phyloP scores from a whole-genome alignment of 53 echinoderm and acorn worm species.

The Crossaster papposus region DNA sequence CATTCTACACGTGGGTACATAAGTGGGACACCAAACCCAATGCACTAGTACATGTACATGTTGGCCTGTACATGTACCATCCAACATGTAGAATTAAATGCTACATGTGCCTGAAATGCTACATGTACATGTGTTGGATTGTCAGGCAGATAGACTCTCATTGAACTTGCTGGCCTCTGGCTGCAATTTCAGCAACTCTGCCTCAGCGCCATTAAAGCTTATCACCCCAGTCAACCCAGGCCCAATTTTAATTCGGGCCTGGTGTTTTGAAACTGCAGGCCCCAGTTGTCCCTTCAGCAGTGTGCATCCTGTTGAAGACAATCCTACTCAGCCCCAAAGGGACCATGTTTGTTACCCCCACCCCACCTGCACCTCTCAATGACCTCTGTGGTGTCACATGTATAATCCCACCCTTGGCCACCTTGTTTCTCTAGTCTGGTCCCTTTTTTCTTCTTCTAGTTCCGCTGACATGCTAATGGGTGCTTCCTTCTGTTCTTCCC shows the following conservation, averaged over 20 bases:
- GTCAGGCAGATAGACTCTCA: too few relatives aligned
- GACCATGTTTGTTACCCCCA: not conserved
- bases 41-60: too few relatives aligned
- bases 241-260: not conserved
- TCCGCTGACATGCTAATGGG: constrained; percentile 18
- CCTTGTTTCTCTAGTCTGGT: not conserved
- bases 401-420: not conserved
- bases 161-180: too few relatives aligned
- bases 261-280: not conserved
- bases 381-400: not conserved
- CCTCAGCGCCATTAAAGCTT: too few relatives aligned
- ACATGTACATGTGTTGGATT: too few relatives aligned
- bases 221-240: not conserved
- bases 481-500: constrained; percentile 36
- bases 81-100: too few relatives aligned
- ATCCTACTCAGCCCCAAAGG: too few relatives aligned
- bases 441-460: constrained; percentile 4
- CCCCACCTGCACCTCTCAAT: not conserved
- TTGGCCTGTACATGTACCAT: too few relatives aligned
- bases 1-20: too few relatives aligned
- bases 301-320: not conserved
- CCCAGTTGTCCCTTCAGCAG: not conserved
- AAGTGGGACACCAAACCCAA: too few relatives aligned
- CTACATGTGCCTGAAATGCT: too few relatives aligned
- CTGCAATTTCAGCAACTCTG: too few relatives aligned